Evolutionary conservation across 1,140 invertebrate genomes (phyloP), one percentile per base, ranked within the genome.

Genomic region (Plectrocnemia conspersa): DNA sequence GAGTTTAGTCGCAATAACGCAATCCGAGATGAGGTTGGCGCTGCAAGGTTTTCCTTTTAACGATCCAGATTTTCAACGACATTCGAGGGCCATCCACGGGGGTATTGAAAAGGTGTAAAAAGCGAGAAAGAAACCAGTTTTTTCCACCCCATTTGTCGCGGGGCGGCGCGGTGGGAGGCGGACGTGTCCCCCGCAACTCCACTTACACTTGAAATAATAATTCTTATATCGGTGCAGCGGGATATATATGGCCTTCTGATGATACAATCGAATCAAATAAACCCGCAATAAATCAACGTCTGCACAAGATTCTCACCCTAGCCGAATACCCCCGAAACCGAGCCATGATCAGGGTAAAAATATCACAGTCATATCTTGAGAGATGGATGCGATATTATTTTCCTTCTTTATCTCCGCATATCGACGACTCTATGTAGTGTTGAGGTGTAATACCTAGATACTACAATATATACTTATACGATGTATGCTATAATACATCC

Each of bases 201-300:
- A 45, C 57, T 59, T 48, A 45, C 54, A 57, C 50, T 58, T 52
- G 52, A 61, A 61, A 61, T 61, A 61, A 61, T 61, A 61, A 61
- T 61, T 61, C 59, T 58, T 55, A 55, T 61, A 61, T 61, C 59
- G 35, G 21, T 40, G 19, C 48, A 19, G 36, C 45, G 22, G 42
- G 25, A 56, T 54, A 58, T 61, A 61, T 56, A 54, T 58, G 48
- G 55, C 59, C 33, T 58, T 57, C 59, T 58, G 59, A 61, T 61
- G 59, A 61, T 61, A 61, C 59, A 61, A 61, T 61, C 59, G 59
- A 61, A 61, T 61, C 59, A 61, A 61, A 61, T 61, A 61, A 61
- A 61, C 59, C 59, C 42, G 41, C 55, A 52, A 61, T 61, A 61
- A 56, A 61, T 61, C 59, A 61, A 61, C 56, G 55, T 61, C 59